A percentile compares a stretch with the other conserved stretches of the same genome.
Conservation (phyloP, 2,113 vertebrate genomes). For the Dascyllus trimaculatus region DNA sequence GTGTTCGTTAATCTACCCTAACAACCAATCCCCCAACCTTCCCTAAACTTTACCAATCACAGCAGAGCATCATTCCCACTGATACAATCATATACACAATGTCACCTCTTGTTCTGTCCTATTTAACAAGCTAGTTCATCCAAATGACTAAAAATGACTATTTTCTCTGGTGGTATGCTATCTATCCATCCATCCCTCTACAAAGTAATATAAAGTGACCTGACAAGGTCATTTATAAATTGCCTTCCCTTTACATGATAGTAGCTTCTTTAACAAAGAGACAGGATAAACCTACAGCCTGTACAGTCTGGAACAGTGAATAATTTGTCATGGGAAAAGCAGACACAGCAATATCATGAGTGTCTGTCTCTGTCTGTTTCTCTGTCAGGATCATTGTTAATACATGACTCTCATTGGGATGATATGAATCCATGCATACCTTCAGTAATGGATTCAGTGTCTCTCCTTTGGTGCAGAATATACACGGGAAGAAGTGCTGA, state of each 20-base stretch:
- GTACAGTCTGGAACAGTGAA: conserved; percentile 20
- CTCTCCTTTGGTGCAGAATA: conserved; percentile 52
- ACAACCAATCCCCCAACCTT: no score
- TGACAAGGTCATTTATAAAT: conserved; percentile 15
- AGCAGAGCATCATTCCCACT: no score
- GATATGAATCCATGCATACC: conserved; percentile 46
- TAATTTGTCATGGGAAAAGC: conserved; percentile 42
- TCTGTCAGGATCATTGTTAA: conserved; percentile 35
- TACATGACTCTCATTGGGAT: conserved; percentile 27
- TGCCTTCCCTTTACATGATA: not conserved
- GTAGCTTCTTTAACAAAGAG: not conserved
- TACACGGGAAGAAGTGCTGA: conserved; percentile 72
- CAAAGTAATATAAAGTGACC: not conserved
- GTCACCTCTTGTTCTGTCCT: no score
- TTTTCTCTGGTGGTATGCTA: no score
- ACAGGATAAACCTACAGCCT: not conserved
- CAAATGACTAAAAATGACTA: no score
- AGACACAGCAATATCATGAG: conserved; percentile 47
- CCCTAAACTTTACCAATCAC: no score
- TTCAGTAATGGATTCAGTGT: conserved; percentile 69
- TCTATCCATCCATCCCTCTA: no score
- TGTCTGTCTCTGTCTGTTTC: conserved; percentile 25
- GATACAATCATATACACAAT: no score
- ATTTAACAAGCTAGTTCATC: no score
- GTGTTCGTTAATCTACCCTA: no score